A percentile compares a stretch with the other conserved stretches of the same genome.
These are phyloP conservation scores for Myzus persicae DNA, from an alignment of 1,140 invertebrate species.

Conservation along the genomic window DNA sequence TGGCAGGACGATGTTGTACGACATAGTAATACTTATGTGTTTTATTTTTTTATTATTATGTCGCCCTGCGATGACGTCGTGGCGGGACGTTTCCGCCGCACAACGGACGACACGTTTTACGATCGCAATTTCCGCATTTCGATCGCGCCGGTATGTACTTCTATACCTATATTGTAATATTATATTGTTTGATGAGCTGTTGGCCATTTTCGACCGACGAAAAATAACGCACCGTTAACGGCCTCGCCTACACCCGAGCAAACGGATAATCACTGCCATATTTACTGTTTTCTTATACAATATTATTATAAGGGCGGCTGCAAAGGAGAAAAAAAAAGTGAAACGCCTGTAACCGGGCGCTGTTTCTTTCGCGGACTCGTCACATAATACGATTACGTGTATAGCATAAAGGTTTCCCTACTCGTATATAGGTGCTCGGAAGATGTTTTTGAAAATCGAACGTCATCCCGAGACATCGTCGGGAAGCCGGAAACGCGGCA, in stretches of 20 bases:
- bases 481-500: background rate
- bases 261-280: background rate
- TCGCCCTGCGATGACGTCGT: background rate
- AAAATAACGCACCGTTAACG: background rate
- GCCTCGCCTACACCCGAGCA: no score
- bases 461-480: background rate
- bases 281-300: background rate
- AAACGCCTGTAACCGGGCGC: background rate
- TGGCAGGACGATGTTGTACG: background rate
- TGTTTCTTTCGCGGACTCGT: background rate
- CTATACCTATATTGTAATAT: background rate
- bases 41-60: background rate
- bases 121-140: background rate
- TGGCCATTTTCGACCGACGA: background rate
- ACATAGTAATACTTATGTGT: background rate
- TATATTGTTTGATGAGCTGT: background rate
- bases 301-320: background rate
- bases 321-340: background rate
- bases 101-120: constrained; percentile 13
- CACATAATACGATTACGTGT: background rate
- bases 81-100: background rate
- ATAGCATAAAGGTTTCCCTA: background rate
- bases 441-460: background rate
- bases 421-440: background rate
- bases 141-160: background rate